Conservation (phyloP, 2,888 invertebrate species). For the Ormyrus pomaceus region DNA sequence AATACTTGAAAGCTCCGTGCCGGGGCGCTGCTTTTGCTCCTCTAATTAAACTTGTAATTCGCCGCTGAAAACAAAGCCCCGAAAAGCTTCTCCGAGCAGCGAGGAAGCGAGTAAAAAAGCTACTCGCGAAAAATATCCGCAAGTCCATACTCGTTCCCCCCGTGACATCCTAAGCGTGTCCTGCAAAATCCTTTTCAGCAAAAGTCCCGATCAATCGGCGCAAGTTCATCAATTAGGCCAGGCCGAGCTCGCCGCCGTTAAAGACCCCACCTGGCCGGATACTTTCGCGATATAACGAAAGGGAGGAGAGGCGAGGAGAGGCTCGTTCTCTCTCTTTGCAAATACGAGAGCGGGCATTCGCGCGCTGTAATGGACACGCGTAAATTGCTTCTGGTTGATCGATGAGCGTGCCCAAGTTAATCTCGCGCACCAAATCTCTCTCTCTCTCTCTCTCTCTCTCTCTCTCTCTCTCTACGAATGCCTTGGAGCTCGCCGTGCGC, state of each 20-base stretch:
- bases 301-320: too few species aligned
- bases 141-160: too few species aligned
- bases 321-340: slow-evolving; percentile 39
- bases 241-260: slow-evolving; percentile 14
- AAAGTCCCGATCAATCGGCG: slow-evolving; percentile 29
- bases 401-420: slow-evolving; percentile 54
- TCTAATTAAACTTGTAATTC: too few species aligned
- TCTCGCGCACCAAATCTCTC: slow-evolving; percentile 39
- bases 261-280: slow-evolving; percentile 14
- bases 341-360: slow-evolving; percentile 31
- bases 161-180: neutral
- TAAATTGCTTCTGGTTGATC: slow-evolving; percentile 56
- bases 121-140: too few species aligned
- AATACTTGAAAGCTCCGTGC: too few species aligned
- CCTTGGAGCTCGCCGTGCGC: neutral
- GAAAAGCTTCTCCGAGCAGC: too few species aligned
- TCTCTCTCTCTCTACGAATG: neutral
- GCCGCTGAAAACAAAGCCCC: too few species aligned
- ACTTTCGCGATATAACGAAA: slow-evolving; percentile 23
- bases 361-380: slow-evolving; percentile 51
- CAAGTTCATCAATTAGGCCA: slow-evolving; percentile 49
- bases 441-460: neutral
- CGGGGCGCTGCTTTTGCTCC: too few species aligned
- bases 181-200: slow-evolving; percentile 12
- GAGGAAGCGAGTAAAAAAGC: too few species aligned